Percentiles rank a stretch among this genome's conserved stretches.
phyloP scores from a whole-genome alignment of 2,113 vertebrate species.

The Phylloscopus whistleri region DNA sequence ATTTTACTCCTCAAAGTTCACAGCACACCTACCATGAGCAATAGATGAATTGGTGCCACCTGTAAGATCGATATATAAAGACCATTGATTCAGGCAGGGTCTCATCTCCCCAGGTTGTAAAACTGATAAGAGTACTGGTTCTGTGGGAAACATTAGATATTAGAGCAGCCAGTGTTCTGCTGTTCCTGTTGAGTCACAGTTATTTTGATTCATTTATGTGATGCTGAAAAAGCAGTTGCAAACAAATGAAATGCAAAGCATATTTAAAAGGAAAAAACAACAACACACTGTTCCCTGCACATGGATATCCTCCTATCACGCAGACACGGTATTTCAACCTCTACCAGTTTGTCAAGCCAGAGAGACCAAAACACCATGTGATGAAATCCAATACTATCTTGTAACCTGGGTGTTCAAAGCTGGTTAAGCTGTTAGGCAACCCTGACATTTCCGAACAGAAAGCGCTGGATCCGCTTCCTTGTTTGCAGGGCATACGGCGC shows the following conservation, averaged over 20 bases:
- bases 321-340: neutral
- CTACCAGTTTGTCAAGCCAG: neutral
- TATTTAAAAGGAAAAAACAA: neutral
- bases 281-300: neutral
- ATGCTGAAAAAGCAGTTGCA: neutral
- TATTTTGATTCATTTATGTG: neutral
- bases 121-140: neutral
- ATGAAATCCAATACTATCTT: neutral
- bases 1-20: neutral
- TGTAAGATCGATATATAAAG: neutral
- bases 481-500: fast-evolving
- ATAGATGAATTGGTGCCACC: neutral
- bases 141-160: neutral
- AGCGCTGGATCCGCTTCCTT: neutral
- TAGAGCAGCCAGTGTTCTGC: neutral
- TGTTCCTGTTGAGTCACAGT: neutral
- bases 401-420: neutral
- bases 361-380: neutral
- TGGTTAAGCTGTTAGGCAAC: neutral
- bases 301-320: neutral
- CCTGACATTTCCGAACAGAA: neutral
- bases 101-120: neutral
- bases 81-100: neutral
- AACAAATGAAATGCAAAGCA: neutral
- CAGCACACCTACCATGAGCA: neutral